These are phyloP conservation scores for Solenopsis invicta DNA, from an alignment of 1,140 invertebrate species.

Conservation along the genomic window DNA sequence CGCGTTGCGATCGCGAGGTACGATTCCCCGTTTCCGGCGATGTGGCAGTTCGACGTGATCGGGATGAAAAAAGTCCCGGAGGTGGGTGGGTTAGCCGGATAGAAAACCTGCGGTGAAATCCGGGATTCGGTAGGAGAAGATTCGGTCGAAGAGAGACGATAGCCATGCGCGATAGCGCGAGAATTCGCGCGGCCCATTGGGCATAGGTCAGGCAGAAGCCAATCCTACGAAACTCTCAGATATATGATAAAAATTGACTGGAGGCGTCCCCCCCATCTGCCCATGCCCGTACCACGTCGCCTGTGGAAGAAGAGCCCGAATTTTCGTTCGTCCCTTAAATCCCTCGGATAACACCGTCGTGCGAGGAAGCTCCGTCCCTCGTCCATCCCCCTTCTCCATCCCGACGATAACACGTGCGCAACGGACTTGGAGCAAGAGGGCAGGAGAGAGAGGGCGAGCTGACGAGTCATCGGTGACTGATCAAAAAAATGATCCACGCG, in stretches of 20 bases:
- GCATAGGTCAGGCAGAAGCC: slow-evolving; percentile 86
- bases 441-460: slow-evolving; percentile 72
- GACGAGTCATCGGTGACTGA: slow-evolving; percentile 79
- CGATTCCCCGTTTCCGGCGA: slow-evolving; percentile 62
- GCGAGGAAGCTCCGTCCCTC: slow-evolving; percentile 67
- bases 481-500: slow-evolving; percentile 79
- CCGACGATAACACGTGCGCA: slow-evolving; percentile 61
- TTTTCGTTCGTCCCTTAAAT: slow-evolving; percentile 81
- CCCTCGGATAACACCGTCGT: slow-evolving; percentile 77
- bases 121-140: slow-evolving; percentile 65
- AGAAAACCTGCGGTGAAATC: slow-evolving; percentile 66
- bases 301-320: slow-evolving; percentile 72
- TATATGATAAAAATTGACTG: slow-evolving; percentile 86
- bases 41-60: slow-evolving; percentile 44
- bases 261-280: slow-evolving; percentile 66
- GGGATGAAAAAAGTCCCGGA: slow-evolving; percentile 11
- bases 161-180: slow-evolving; percentile 81
- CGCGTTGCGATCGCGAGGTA: slow-evolving; percentile 57
- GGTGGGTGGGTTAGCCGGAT: slow-evolving; percentile 10
- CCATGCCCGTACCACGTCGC: slow-evolving; percentile 23
- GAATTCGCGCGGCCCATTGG: slow-evolving; percentile 84
- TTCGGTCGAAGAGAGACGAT: slow-evolving; percentile 75
- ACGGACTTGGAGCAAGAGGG: slow-evolving; percentile 6
- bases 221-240: slow-evolving; percentile 84
- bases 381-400: slow-evolving; percentile 60